Evolutionary conservation across 2,888 invertebrate species (phyloP), one percentile per base, ranked within the genome.

Genomic region (Chironomus riparius): DNA sequence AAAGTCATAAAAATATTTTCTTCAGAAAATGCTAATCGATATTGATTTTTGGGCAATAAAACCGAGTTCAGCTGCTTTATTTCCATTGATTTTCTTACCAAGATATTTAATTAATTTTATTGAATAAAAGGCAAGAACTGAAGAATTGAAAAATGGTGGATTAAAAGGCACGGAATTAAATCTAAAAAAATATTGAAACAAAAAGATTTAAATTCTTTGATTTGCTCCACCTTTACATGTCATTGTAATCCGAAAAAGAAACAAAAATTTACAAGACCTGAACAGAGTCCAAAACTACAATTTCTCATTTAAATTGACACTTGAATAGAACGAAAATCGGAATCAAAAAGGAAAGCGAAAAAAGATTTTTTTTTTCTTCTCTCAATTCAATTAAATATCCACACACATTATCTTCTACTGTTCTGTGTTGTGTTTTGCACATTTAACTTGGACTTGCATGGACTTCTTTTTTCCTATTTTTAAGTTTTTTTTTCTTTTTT

Each of bases 211-310:
- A 47, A 48, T 47, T 70, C 18, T 47, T 62, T 72, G 61, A 62
- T 62, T 72, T 72, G 72, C 72, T 72, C 72, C 72, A 62, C 72
- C 72, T 72, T 72, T 62, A 38, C 62, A 72, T 72, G 72, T 72
- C 72, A 72, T 24, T 56, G 56, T 38, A 56, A 15, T 56, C 15
- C 24, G n/a, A 18, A 18, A 22, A 50, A 1, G 21, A 28, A 38
- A 47, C 13, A 68, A 68, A 70, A 38, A 15, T n/a, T 38, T 47
- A 47, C 48, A n/a, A 71, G 47, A 47, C 12, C 21, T n/a, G n/a
- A n/a, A n/a, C n/a, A n/a, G n/a, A n/a, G 50, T 3, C 22, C 22
- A 71, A 22, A 3, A 13, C 13, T 50, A 38, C 22, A 56, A 71
- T 28, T 28, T 28, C 28, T 28, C 28, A 6, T 56, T 28, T 28